Percentiles rank a stretch among this genome's conserved stretches.
Conservation (phyloP, 2,113 vertebrate genomes). For the Erythrolamprus reginae region DNA sequence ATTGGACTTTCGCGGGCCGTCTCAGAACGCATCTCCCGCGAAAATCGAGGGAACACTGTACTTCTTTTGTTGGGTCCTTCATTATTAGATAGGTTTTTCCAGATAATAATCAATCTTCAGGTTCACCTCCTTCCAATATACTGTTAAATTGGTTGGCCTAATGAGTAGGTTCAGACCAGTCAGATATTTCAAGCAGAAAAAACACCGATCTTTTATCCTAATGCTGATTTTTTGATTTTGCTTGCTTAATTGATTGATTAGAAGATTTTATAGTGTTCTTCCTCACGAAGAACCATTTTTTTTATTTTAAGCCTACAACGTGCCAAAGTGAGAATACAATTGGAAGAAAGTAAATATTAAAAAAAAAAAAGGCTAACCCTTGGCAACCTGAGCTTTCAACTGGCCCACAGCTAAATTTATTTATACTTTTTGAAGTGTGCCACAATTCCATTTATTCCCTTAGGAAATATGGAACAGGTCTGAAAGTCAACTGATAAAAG, state of each 20-base stretch:
- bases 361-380: conserved; percentile 15
- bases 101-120: not conserved
- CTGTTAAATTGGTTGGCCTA: not conserved
- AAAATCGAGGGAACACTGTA: no score
- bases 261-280: conserved; percentile 30
- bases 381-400: conserved; percentile 16
- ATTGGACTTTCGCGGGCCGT: no score
- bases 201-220: not conserved
- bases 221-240: not conserved
- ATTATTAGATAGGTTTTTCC: not conserved
- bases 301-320: conserved; percentile 14
- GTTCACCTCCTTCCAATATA: not conserved
- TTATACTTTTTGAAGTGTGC: not conserved
- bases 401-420: not conserved
- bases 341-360: conserved; percentile 29
- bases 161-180: not conserved
- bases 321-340: conserved; percentile 19
- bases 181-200: not conserved
- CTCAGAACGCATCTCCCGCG: no score
- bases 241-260: conserved; percentile 35
- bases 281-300: conserved; percentile 13
- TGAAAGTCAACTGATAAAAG: not conserved
- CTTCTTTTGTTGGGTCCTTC: not conserved
- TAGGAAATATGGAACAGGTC: not conserved
- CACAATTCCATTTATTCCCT: not conserved